Percentiles rank a stretch among this genome's conserved stretches.
Evolutionary conservation across 1,140 invertebrate genomes (phyloP).

Genomic region (Drosophila parvula): DNA sequence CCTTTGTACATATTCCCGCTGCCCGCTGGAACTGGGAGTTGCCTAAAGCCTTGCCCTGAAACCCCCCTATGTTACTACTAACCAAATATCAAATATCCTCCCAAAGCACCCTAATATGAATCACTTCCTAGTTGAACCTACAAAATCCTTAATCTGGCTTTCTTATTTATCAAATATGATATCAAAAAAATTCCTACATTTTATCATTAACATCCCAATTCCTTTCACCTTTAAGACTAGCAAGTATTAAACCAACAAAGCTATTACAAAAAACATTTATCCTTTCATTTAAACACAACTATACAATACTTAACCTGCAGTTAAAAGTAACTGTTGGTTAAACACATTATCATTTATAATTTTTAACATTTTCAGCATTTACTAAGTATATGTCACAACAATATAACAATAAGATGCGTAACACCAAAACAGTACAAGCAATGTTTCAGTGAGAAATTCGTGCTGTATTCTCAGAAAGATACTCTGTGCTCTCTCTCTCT

Average conservation of each 20-base stretch:
- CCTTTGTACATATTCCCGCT: slow-evolving; percentile 1
- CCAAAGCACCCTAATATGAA: not conserved
- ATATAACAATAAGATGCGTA: slow-evolving; percentile 1
- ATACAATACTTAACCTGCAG: not conserved
- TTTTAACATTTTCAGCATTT: not conserved
- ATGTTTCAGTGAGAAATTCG: too few relatives aligned
- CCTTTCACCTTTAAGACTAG: not conserved
- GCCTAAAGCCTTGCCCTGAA: slow-evolving; percentile 2
- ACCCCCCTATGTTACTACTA: slow-evolving; percentile 22
- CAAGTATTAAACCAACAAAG: not conserved
- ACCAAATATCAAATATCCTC: not conserved
- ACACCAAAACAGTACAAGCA: not conserved
- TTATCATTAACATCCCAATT: not conserved
- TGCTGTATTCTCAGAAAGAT: too few relatives aligned
- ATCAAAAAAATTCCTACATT: not conserved
- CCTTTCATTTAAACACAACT: not conserved
- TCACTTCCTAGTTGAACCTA: slow-evolving; percentile 8
- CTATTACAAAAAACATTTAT: not conserved
- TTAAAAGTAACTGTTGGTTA: not conserved
- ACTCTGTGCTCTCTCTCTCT: too few relatives aligned
- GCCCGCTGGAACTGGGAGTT: slow-evolving; percentile 4
- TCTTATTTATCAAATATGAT: not conserved
- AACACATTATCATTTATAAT: not conserved
- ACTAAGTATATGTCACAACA: not conserved
- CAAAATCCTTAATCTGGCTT: slow-evolving; percentile 7